Base-by-base conservation (phyloP, 2,888 invertebrate genomes). In the Drosophila formosana region DNA sequence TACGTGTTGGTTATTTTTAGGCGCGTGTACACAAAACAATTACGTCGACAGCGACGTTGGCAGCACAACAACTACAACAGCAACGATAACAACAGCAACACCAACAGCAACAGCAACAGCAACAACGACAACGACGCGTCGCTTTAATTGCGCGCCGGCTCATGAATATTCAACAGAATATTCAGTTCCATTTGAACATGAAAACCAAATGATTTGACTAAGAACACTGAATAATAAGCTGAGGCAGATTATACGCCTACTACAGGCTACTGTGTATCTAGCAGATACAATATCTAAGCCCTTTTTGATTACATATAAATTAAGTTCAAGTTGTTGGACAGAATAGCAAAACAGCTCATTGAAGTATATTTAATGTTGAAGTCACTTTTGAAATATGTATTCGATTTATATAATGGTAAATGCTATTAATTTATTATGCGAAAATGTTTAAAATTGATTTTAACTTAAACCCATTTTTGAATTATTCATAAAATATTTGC, bases 1-100 rank as follows among this genome's bases (percentile, higher is more conserved):
- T 84, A 81, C 78, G 87, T 81, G 56, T 78, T 70, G 78, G 75
- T 65, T 82, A 82, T 82, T 82, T 82, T 83, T 82, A 78, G 82
- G 72, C 67, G 67, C 72, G 64, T 72, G 79, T 81, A 78, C 78
- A 78, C 68, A 75, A 80, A 73, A 75, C 75, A 86, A 86, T 78
- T 78, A 75, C 80, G 69, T 66, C 58, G 66, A 43, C 65, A 25
- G 39, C 37, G 52, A 28, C 43, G 57, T 51, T 46, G 60, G 50
- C 49, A 47, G 52, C 57, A 25, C 45, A 34, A 34, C 43, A 43
- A 25, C 23, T 28, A 6, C 45, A 37, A 45, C 37, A 49, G 3
- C 49, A 62, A 39, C 51, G 8, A 11, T 46, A 47, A 47, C 56
- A 45, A 49, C 18, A 50, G 9, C 34, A 30, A 18, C 45, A 37